phyloP scores from a whole-genome alignment of 2,113 vertebrate genomes.

The Neodon shergylaensis region DNA sequence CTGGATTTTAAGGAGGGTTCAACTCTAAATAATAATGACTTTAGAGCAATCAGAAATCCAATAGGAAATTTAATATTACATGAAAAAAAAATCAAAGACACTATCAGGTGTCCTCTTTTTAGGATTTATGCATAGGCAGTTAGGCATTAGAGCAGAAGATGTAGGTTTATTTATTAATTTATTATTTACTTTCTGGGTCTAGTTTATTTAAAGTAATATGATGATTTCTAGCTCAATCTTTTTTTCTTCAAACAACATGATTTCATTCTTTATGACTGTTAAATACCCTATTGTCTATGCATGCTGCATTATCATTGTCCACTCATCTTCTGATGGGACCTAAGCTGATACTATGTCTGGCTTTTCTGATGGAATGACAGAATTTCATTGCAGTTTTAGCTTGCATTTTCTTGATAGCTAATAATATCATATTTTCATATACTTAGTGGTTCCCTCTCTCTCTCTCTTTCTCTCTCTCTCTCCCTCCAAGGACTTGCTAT shows the following conservation, averaged over 20 bases:
- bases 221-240: background rate
- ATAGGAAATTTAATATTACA: background rate
- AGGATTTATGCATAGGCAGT: background rate
- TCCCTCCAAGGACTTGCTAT: background rate
- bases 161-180: background rate
- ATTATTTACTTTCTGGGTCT: background rate
- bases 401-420: background rate
- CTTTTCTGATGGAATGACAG: background rate
- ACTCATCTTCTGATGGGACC: background rate
- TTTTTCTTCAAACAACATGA: background rate
- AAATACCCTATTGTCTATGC: background rate
- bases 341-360: background rate
- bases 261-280: background rate
- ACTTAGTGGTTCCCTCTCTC: background rate
- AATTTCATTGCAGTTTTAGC: background rate
- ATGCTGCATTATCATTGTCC: background rate
- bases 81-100: background rate
- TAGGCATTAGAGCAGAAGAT: background rate
- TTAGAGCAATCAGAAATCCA: slow-evolving; percentile 38
- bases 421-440: background rate
- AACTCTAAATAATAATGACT: background rate
- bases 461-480: background rate
- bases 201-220: background rate
- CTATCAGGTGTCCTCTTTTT: background rate
- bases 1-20: slow-evolving; percentile 5